Conservation (phyloP, 2,797 vertebrate species). For the Peromyscus eremicus region DNA sequence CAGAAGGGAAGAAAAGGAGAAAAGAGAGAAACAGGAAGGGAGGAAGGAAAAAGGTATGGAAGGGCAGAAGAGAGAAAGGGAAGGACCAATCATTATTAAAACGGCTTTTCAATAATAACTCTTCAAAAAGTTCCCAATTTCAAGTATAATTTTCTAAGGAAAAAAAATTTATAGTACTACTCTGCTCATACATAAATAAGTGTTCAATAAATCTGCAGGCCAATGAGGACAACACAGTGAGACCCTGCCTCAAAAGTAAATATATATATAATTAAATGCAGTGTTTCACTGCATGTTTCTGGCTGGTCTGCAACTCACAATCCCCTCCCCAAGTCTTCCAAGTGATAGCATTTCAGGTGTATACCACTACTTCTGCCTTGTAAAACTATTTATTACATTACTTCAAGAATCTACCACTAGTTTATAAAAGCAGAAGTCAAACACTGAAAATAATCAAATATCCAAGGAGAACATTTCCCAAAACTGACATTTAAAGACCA, state of each 20-base stretch:
- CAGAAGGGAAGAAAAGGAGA: neutral
- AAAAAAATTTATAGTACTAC: neutral
- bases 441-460: slow-evolving; percentile 59
- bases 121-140: slow-evolving; percentile 4
- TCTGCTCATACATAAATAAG: neutral
- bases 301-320: neutral
- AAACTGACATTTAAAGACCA: slow-evolving; percentile 52
- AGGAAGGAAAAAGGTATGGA: neutral
- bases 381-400: slow-evolving; percentile 29
- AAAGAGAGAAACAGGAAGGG: neutral
- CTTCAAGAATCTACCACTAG: slow-evolving; percentile 29
- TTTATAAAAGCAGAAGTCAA: slow-evolving; percentile 5
- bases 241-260: neutral
- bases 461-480: neutral
- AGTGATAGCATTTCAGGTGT: neutral
- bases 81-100: slow-evolving; percentile 23
- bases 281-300: neutral
- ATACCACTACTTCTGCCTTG: neutral
- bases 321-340: neutral
- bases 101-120: neutral
- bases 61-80: neutral
- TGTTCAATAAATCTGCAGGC: neutral
- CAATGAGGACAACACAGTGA: neutral
- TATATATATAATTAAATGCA: neutral
- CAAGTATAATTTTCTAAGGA: slow-evolving; percentile 34